phyloP scores from a whole-genome alignment of 2,888 invertebrate genomes.

The Mesorhabditis spiculigera region DNA sequence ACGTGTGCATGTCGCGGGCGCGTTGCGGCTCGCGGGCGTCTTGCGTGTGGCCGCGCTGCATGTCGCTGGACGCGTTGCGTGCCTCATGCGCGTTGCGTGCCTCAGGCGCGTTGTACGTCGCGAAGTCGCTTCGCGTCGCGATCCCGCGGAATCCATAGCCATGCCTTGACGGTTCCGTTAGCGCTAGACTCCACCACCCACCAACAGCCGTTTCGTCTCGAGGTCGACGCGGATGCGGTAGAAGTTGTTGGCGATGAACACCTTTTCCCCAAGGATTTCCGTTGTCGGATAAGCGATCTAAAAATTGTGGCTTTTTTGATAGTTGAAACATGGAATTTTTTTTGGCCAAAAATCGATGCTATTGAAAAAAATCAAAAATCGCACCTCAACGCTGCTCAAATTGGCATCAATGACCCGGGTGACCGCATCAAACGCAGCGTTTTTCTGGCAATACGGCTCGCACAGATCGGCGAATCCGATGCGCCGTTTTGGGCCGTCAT shows the following conservation, averaged over 20 bases:
- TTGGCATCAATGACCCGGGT: slow-evolving; percentile 27
- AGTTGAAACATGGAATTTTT: neutral
- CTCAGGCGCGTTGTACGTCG: neutral
- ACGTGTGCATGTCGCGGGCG: too few species aligned
- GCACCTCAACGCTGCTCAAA: slow-evolving; percentile 18
- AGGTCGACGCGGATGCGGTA: slow-evolving; percentile 28
- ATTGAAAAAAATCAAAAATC: too few species aligned
- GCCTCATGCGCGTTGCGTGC: too few species aligned
- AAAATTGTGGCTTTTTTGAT: slow-evolving; percentile 5
- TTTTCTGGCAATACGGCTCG: slow-evolving; percentile 44
- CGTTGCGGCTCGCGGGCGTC: too few species aligned
- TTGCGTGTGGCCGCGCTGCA: too few species aligned
- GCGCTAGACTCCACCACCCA: neutral
- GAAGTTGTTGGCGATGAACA: slow-evolving; percentile 37
- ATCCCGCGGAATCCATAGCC: neutral
- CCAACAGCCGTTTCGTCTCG: slow-evolving; percentile 12
- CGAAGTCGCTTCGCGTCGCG: neutral
- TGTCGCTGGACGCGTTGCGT: too few species aligned
- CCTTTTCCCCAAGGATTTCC: slow-evolving; percentile 29
- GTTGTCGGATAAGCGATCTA: slow-evolving; percentile 40
- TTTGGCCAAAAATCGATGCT: too few species aligned
- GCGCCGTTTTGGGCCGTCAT: slow-evolving; percentile 10
- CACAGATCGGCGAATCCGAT: slow-evolving; percentile 32
- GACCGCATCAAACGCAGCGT: slow-evolving; percentile 34
- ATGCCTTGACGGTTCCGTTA: too few species aligned